phyloP scores from a whole-genome alignment of 2,113 vertebrate species.

The Cygnus atratus region DNA sequence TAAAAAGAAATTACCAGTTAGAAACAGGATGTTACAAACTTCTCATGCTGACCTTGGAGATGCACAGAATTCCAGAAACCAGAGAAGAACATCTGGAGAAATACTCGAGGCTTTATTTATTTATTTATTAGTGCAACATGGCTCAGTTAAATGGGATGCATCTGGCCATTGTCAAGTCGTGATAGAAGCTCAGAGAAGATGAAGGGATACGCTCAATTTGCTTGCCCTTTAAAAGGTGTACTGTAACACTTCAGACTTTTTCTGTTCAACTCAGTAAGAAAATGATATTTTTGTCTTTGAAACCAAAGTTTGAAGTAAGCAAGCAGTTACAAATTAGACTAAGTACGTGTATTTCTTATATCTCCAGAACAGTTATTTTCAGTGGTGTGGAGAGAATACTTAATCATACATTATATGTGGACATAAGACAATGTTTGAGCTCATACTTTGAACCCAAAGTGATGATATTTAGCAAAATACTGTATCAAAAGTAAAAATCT shows the following conservation, averaged over 20 bases:
- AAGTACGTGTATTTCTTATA: background rate
- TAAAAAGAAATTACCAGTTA: background rate
- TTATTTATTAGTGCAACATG: background rate
- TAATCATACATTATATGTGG: background rate
- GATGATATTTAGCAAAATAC: background rate
- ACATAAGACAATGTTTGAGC: background rate
- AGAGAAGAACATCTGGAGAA: constrained; percentile 23
- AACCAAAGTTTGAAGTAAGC: background rate
- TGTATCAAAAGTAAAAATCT: background rate
- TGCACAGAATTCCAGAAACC: constrained; percentile 47
- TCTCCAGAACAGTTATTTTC: background rate
- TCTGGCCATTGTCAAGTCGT: background rate
- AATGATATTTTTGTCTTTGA: background rate
- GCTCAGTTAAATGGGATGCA: background rate
- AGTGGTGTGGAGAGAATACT: background rate
- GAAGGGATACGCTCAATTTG: background rate
- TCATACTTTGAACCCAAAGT: background rate
- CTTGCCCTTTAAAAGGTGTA: background rate
- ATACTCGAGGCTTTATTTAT: background rate
- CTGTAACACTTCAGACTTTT: background rate
- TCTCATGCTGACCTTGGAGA: constrained; percentile 13
- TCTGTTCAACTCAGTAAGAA: background rate
- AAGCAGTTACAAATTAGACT: background rate
- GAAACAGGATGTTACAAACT: constrained; percentile 37
- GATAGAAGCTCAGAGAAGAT: background rate